Evolutionary conservation across 92 coral and sea anemone species (phyloP).

Genomic region (Phymanthus crucifer): DNA sequence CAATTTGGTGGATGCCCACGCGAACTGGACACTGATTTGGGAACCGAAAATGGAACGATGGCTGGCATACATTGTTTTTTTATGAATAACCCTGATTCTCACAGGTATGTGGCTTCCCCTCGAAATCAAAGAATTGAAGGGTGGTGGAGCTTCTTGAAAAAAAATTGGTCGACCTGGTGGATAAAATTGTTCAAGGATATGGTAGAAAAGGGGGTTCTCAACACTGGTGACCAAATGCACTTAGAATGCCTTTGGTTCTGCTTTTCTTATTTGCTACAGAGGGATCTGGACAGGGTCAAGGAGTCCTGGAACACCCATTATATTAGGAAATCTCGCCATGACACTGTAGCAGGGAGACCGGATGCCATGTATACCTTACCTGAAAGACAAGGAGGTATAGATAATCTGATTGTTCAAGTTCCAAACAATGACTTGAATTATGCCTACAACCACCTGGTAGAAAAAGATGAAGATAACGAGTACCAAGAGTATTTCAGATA

Average conservation of each 20-base stretch:
- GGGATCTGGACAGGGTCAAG: conserved; percentile 35
- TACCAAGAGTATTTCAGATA: conserved; percentile 4
- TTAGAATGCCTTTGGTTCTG: conserved; percentile 45
- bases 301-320: conserved; percentile 52
- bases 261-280: conserved; percentile 40
- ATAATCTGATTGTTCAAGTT: conserved; percentile 7
- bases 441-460: conserved; percentile 14
- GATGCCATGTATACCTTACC: conserved; percentile 34
- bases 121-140: no score
- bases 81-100: conserved; percentile 40
- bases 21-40: conserved; percentile 46
- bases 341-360: conserved; percentile 40
- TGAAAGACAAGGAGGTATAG: conserved; percentile 32
- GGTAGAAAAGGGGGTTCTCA: not conserved
- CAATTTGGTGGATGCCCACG: conserved; percentile 52
- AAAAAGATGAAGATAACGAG: conserved; percentile 2
- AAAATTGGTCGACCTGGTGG: no score
- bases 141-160: no score
- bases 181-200: no score
- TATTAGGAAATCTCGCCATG: conserved; percentile 39
- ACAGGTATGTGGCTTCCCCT: no score
- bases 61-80: conserved; percentile 42
- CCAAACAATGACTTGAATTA: not conserved
- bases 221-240: conserved; percentile 24
- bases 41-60: conserved; percentile 55